These are phyloP conservation scores for Lutjanus erythropterus DNA, from an alignment of 2,113 vertebrate species.

Conservation along the genomic window DNA sequence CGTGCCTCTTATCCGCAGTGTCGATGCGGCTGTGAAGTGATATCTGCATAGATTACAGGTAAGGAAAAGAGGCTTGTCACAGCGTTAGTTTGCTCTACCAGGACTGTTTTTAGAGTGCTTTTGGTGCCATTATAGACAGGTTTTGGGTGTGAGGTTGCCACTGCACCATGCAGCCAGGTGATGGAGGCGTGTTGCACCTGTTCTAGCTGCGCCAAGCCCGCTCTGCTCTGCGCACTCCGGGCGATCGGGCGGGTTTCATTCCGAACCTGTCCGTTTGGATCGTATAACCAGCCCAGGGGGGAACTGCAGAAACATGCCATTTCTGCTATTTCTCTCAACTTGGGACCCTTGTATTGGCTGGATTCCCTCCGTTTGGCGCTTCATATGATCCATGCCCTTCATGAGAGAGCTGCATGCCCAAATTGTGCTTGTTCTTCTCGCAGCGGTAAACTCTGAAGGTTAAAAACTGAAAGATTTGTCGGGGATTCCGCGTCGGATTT, in stretches of 20 bases:
- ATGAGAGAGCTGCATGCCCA: constrained; percentile 33
- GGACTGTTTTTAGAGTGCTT: background rate
- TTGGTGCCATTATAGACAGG: constrained; percentile 14
- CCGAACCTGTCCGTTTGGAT: constrained; percentile 38
- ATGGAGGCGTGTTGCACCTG: constrained; percentile 78
- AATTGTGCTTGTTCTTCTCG: constrained; percentile 14
- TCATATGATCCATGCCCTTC: constrained; percentile 43
- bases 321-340: constrained; percentile 24
- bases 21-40: constrained; percentile 86
- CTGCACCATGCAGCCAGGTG: constrained; percentile 79
- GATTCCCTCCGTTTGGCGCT: constrained; percentile 32
- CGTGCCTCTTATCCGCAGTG: constrained; percentile 87
- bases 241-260: constrained; percentile 41
- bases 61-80: constrained; percentile 67
- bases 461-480: constrained; percentile 31
- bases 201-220: constrained; percentile 73
- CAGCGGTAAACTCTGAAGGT: constrained; percentile 53
- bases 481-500: constrained; percentile 49
- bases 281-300: background rate
- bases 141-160: constrained; percentile 41
- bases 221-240: constrained; percentile 60
- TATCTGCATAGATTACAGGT: constrained; percentile 87
- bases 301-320: background rate
- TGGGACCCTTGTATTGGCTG: constrained; percentile 14
- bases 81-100: constrained; percentile 14